phyloP scores from a whole-genome alignment of 2,888 invertebrate species.

The Sinhomidia bicolor region DNA sequence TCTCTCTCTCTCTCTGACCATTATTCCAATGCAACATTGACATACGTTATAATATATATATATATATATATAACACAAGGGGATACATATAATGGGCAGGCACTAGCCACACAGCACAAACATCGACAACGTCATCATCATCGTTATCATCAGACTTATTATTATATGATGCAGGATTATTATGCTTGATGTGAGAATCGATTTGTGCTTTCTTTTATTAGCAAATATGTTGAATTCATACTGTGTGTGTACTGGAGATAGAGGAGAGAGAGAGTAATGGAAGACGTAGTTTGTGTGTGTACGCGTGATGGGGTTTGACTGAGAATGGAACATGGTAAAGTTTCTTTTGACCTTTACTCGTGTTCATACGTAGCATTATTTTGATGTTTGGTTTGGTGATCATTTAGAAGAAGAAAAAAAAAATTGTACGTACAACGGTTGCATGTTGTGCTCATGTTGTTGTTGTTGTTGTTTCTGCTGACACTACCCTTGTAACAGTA shows the following conservation, averaged over 20 bases:
- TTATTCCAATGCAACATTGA: background rate
- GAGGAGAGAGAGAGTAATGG: background rate
- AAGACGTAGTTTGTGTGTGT: background rate
- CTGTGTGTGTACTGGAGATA: background rate
- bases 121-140: conserved; percentile 17
- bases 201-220: conserved; percentile 43
- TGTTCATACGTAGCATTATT: too few relatives aligned
- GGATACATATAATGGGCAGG: too few relatives aligned
- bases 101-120: background rate
- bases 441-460: background rate
- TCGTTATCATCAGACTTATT: conserved; percentile 40
- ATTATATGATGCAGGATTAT: conserved; percentile 28
- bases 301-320: background rate
- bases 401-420: background rate
- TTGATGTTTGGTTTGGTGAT: background rate
- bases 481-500: background rate
- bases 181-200: conserved; percentile 52
- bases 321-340: background rate
- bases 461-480: background rate
- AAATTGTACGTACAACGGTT: too few relatives aligned
- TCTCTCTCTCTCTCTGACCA: too few relatives aligned
- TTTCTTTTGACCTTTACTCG: conserved; percentile 15
- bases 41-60: background rate
- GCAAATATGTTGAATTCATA: conserved; percentile 20
- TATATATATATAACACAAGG: too few relatives aligned